Base-by-base conservation (phyloP, 1,140 invertebrate genomes). In the Drosophila kohkoa region DNA sequence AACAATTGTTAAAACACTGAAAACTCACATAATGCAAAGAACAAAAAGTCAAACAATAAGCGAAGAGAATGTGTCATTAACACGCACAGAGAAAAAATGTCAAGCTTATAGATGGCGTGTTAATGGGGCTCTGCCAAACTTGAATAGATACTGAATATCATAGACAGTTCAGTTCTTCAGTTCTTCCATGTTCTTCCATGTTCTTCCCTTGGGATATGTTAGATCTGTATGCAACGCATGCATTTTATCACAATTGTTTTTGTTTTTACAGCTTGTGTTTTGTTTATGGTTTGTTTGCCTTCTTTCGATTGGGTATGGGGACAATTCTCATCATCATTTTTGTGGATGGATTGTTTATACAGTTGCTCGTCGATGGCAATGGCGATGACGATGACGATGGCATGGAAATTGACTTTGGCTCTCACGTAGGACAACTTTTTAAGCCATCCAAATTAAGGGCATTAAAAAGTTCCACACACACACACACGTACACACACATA, bases 1-100 rank as follows among this genome's bases (percentile, higher is more conserved):
- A 77, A 48, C 80, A 83, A 89, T 89, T 88, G 83, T 79, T 70
- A 70, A 72, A 68, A 66, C 70, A 73, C 54, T 64, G 52, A 48
- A 49, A 32, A 76, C 46, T 16, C 25, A 43, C 15, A 60, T 38
- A 6, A 69, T 32, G 48, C 38, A 41, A 59, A 48, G 32, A 74
- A 43, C 25, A 70, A 54, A 82, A 63, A 45, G 28, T 32, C 30
- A 68, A 46, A 75, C 65, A 62, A 48, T 59, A 65, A 13, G 30
- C n/a, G 30, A 48, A 62, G 72, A 62, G 59, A 62, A 78, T 57
- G 48, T 74, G 71, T 75, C 75, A 75, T 77, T 77, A 75, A 54
- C 75, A 67, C 69, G 67, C 59, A 57, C 51, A 25, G 43, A 48
- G 58, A 32, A 25, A 25, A 25, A 25, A 72, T 60, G 58, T 43